Evolutionary conservation across 2,797 vertebrate species (phyloP), one percentile per base, ranked within the genome.

Genomic region (Spondyliosoma cantharus): DNA sequence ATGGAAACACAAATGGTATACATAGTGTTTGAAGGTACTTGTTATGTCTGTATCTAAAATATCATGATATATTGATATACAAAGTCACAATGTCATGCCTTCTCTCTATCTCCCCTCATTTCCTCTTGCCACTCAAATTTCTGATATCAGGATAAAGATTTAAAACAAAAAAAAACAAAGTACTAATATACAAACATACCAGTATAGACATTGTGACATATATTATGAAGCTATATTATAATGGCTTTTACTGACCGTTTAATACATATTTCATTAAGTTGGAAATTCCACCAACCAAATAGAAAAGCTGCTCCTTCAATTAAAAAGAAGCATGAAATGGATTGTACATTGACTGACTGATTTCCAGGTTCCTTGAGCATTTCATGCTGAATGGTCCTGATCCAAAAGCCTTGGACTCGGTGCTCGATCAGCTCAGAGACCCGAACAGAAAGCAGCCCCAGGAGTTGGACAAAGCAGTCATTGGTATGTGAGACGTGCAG

Each of bases 321-420:
- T 32, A 37, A 37, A 37, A 37, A 37, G 37, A 37, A 37, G 37
- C 9, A 37, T 37, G 37, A 16, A 20, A 45, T 32, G 12, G 4
- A 48, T 54, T 4, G 3, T 37, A 52, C 12, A 25, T 53, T 17
- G 9, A 14, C 19, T 73, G n/a, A n/a, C n/a, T 43, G 3, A 80
- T 85, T 61, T 16, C 3, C 66, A 95, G 94, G 86, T 82, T 95
- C 76, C 68, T 95, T 86, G 94, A 95, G 83, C 80, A 94, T 91
- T 95, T 92, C 67, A 95, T 95, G 73, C 85, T 95, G 71, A 90
- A 94, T 16, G 94, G 94, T 59, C 81, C 93, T 8, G 93, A 95
- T 85, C 90, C 92, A 9, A 89, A 89, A 52, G 94, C 84, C 5
- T n/a, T 95, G 75, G 91, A 94, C 20, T 19, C 17, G 0, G 93